Percentiles rank a stretch among this genome's conserved stretches.
Conservation (phyloP, 2,888 invertebrate species). For the Drosophila neutralis region DNA sequence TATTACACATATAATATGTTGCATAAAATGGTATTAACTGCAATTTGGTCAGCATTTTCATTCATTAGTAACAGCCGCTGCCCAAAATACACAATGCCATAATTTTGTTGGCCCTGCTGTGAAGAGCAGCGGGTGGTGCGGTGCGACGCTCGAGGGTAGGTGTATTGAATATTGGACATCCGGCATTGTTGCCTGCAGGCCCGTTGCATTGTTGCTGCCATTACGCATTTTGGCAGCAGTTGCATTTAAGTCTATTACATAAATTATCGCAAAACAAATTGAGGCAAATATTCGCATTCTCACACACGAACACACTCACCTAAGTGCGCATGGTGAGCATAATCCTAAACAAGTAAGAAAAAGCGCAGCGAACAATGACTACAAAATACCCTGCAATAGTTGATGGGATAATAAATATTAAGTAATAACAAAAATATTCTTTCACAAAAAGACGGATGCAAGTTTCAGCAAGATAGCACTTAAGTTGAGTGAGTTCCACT, state of each 20-base stretch:
- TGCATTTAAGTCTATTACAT: slow-evolving; percentile 69
- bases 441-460: not conserved
- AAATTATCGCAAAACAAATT: slow-evolving; percentile 65
- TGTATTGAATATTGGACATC: slow-evolving; percentile 15
- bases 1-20: slow-evolving; percentile 70
- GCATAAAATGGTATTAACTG: slow-evolving; percentile 58
- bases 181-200: slow-evolving; percentile 20
- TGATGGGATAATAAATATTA: not conserved
- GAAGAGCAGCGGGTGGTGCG: not conserved
- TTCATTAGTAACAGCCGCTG: slow-evolving; percentile 53
- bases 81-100: slow-evolving; percentile 55
- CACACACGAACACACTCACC: slow-evolving; percentile 12
- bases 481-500: not conserved
- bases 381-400: not conserved
- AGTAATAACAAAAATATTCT: not conserved
- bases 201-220: slow-evolving; percentile 36
- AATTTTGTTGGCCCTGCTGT: slow-evolving; percentile 16
- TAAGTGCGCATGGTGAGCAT: slow-evolving; percentile 40
- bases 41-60: slow-evolving; percentile 63
- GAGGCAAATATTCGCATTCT: slow-evolving; percentile 48
- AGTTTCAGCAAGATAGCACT: not conserved
- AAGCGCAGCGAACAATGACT: not conserved
- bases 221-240: slow-evolving; percentile 59
- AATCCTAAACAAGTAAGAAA: slow-evolving; percentile 44
- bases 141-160: not conserved